Percentiles rank a stretch among this genome's conserved stretches.
Evolutionary conservation across 2,888 invertebrate genomes (phyloP).

Genomic region (Patella depressa): DNA sequence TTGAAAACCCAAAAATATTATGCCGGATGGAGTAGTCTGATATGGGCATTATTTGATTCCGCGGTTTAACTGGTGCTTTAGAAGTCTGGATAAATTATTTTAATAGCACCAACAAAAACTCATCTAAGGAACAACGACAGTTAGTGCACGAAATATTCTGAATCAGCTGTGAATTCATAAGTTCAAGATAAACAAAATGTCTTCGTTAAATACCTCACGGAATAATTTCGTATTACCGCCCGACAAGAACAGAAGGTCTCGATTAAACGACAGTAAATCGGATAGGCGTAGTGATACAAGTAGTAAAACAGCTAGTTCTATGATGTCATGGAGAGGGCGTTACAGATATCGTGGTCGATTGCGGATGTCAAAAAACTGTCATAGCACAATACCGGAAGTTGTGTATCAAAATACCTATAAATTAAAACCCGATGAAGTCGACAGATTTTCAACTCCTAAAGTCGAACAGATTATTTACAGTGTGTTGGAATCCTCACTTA

Average conservation of each 20-base stretch:
- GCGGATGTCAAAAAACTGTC: not conserved
- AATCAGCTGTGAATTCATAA: too few relatives aligned
- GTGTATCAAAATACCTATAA: conserved; percentile 4
- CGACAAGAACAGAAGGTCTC: not conserved
- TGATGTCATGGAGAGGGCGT: not conserved
- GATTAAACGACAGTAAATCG: not conserved
- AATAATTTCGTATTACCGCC: not conserved
- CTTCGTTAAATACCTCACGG: not conserved
- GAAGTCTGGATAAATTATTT: too few relatives aligned
- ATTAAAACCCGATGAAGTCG: not conserved
- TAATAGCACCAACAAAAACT: too few relatives aligned
- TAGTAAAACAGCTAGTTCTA: not conserved
- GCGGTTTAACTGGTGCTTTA: too few relatives aligned
- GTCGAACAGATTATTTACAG: not conserved
- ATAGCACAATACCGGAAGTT: not conserved
- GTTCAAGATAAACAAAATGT: not conserved
- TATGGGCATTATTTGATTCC: too few relatives aligned
- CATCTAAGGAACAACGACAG: too few relatives aligned
- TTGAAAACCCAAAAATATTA: too few relatives aligned
- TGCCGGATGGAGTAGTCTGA: too few relatives aligned
- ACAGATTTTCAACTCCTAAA: not conserved
- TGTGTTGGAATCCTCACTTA: not conserved
- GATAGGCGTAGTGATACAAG: conserved; percentile 8
- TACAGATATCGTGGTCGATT: not conserved
- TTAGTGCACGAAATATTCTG: too few relatives aligned